Conservation (phyloP, 2,888 invertebrate genomes). For the Drosophila birchii region DNA sequence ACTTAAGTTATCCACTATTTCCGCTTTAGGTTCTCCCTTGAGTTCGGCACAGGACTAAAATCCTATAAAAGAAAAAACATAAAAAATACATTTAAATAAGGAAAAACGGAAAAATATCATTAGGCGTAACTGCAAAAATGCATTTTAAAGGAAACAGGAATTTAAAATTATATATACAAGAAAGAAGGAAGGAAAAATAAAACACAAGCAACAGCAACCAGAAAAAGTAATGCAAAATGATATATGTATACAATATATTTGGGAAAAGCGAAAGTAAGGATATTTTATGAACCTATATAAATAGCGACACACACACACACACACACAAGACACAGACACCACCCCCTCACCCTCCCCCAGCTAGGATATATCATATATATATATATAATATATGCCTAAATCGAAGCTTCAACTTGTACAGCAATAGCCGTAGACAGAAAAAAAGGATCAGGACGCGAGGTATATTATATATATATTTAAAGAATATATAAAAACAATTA, state of each 20-base stretch:
- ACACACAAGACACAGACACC: constrained; percentile 27
- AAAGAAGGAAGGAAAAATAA: constrained; percentile 20
- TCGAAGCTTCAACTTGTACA: constrained; percentile 50
- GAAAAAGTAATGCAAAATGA: constrained; percentile 56
- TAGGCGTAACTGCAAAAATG: constrained; percentile 78
- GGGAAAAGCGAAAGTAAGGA: constrained; percentile 60
- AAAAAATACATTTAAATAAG: constrained; percentile 19
- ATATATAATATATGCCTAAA: constrained; percentile 25
- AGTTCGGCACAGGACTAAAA: constrained; percentile 25
- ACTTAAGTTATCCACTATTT: constrained; percentile 34
- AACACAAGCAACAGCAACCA: constrained; percentile 32
- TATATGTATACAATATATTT: constrained; percentile 66
- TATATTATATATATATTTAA: constrained; percentile 8
- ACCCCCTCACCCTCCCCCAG: constrained; percentile 14
- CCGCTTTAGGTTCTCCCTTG: constrained; percentile 34
- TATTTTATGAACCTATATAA: constrained; percentile 75
- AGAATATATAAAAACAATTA: constrained; percentile 55
- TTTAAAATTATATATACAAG: constrained; percentile 76
- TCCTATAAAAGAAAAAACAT: constrained; percentile 1
- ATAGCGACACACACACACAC: constrained; percentile 42
- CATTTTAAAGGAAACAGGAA: constrained; percentile 78
- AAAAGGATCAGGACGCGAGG: constrained; percentile 1
- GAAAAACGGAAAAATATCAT: constrained; percentile 60
- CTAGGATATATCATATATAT: constrained; percentile 18
- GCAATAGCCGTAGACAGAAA: constrained; percentile 31